Evolutionary conservation across 2,888 invertebrate genomes (phyloP).

Genomic region (Drosophila pseudotalamancana): DNA sequence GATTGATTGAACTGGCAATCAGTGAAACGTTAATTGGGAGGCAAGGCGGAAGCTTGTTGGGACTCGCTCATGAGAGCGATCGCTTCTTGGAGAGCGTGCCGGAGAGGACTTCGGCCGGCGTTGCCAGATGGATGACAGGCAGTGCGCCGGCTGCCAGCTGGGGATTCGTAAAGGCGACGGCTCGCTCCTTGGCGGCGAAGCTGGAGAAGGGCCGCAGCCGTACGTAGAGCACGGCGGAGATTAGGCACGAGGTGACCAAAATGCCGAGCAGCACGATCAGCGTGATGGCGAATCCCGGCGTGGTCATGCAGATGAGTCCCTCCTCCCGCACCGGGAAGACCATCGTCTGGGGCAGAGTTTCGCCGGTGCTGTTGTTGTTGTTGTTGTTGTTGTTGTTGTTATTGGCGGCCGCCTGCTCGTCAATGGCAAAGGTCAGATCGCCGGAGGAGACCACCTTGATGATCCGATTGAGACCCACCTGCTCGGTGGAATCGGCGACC

Average conservation of each 20-base stretch:
- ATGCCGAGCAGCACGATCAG: constrained; percentile 92
- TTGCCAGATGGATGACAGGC: constrained; percentile 81
- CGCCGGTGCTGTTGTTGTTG: constrained; percentile 83
- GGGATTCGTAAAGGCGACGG: constrained; percentile 83
- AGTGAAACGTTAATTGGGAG: too few relatives aligned
- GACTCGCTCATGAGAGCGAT: constrained; percentile 71
- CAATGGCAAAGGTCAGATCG: constrained; percentile 93
- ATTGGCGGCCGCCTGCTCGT: constrained; percentile 87
- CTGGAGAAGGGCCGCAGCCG: constrained; percentile 90
- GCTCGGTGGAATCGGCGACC: constrained; percentile 85
- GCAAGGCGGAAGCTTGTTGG: too few relatives aligned
- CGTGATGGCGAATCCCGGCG: constrained; percentile 95
- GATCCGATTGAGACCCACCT: constrained; percentile 94
- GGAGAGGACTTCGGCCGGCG: constrained; percentile 65
- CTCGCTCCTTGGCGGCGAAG: constrained; percentile 83
- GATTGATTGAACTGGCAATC: too few relatives aligned
- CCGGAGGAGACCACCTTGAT: constrained; percentile 96
- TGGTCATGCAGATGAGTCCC: constrained; percentile 95
- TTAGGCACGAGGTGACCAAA: constrained; percentile 92
- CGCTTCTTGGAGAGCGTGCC: constrained; percentile 83
- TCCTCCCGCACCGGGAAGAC: constrained; percentile 89
- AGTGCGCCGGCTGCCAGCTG: constrained; percentile 76
- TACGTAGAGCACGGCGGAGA: constrained; percentile 94
- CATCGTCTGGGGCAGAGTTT: constrained; percentile 89
- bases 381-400: constrained; percentile 86